These are phyloP conservation scores for Idaea dimidiata DNA, from an alignment of 2,888 invertebrate genomes.

Conservation along the genomic window DNA sequence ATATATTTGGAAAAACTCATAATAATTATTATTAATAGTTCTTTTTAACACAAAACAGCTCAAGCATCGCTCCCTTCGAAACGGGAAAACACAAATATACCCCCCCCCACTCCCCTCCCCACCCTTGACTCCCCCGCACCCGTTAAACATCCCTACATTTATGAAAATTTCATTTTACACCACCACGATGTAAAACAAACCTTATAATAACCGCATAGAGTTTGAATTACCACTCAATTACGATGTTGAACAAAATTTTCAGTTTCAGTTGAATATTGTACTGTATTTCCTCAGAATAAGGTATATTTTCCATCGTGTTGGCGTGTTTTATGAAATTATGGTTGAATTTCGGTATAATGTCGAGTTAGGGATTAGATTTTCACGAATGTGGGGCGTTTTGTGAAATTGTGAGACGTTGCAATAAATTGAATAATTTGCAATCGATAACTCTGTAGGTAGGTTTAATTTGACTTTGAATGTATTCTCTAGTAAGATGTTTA, in stretches of 20 bases:
- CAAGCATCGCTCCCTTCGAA: slow-evolving; percentile 60
- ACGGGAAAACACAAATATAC: slow-evolving; percentile 67
- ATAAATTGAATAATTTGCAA: slow-evolving; percentile 74
- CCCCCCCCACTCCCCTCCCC: slow-evolving; percentile 24
- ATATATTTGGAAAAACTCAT: slow-evolving; percentile 32
- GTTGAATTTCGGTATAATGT: slow-evolving; percentile 73
- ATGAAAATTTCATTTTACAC: slow-evolving; percentile 77
- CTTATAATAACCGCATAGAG: slow-evolving; percentile 61
- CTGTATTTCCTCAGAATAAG: slow-evolving; percentile 48
- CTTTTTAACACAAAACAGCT: slow-evolving; percentile 56
- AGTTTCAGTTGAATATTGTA: slow-evolving; percentile 46
- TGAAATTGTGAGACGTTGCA: slow-evolving; percentile 67
- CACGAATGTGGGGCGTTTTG: slow-evolving; percentile 60
- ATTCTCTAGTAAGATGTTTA: too few species aligned
- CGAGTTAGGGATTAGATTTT: slow-evolving; percentile 75
- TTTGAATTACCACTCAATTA: slow-evolving; percentile 62
- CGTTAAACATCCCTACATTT: slow-evolving; percentile 51
- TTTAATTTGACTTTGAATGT: too few species aligned
- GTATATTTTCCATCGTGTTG: slow-evolving; percentile 39
- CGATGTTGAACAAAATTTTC: slow-evolving; percentile 45
- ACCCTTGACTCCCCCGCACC: slow-evolving; percentile 19
- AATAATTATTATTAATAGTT: slow-evolving; percentile 72
- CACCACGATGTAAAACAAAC: slow-evolving; percentile 62
- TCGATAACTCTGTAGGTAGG: slow-evolving; percentile 33
- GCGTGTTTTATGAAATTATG: slow-evolving; percentile 55